phyloP scores from a whole-genome alignment of 2,888 invertebrate species.

The Ryuthela nishihirai region DNA sequence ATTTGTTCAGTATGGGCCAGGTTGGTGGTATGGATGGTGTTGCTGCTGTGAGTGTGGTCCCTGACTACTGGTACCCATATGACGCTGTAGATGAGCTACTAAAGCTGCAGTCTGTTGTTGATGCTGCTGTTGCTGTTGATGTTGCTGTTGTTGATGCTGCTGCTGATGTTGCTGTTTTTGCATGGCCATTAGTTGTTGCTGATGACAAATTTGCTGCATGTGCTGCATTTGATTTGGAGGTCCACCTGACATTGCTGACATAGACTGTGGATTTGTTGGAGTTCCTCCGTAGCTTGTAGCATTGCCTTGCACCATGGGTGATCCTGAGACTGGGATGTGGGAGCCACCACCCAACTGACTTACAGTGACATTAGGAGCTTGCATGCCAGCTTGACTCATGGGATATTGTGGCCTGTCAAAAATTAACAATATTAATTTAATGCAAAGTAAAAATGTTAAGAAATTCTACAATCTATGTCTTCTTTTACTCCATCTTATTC shows the following conservation, averaged over 20 bases:
- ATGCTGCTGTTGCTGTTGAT: slow-evolving; percentile 34
- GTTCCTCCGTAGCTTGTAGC: slow-evolving; percentile 22
- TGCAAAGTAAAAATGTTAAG: too few species aligned
- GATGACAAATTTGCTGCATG: slow-evolving; percentile 37
- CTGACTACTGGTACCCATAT: slow-evolving; percentile 24
- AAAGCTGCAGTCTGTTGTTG: slow-evolving; percentile 30
- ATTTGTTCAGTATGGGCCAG: slow-evolving; percentile 21
- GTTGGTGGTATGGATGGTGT: slow-evolving; percentile 35
- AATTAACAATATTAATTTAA: background rate
- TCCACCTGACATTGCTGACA: slow-evolving; percentile 24
- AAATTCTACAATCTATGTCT: too few species aligned
- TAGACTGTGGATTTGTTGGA: slow-evolving; percentile 24
- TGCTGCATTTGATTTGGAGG: slow-evolving; percentile 28
- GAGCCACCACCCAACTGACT: slow-evolving; percentile 37
- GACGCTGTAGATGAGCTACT: slow-evolving; percentile 30
- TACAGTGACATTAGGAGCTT: slow-evolving; percentile 40
- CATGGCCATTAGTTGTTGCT: slow-evolving; percentile 35
- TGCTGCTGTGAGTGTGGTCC: slow-evolving; percentile 31
- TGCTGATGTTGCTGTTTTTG: slow-evolving; percentile 33
- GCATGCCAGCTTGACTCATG: slow-evolving; percentile 18
- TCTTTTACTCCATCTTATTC: too few species aligned
- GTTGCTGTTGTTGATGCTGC: slow-evolving; percentile 6
- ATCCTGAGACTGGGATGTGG: slow-evolving; percentile 23
- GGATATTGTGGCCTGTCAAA: slow-evolving; percentile 37
- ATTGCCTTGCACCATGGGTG: slow-evolving; percentile 27